phyloP scores from a whole-genome alignment of 2,888 invertebrate genomes.

The Quadroppia sp. region DNA sequence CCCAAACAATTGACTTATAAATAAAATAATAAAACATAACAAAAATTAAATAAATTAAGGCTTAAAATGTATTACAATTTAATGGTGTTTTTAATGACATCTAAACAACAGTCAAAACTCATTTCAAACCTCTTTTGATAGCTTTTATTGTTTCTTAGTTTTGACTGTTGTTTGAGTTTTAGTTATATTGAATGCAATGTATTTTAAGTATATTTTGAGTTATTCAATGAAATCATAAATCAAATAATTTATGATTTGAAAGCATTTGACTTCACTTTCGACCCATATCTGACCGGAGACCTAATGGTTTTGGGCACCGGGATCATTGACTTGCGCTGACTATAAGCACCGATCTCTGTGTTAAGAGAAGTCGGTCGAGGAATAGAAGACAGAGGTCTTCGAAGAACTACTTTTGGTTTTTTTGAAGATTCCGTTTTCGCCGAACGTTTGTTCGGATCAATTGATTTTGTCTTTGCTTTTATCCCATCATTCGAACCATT shows the following conservation, averaged over 20 bases:
- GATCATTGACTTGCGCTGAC: conserved; percentile 39
- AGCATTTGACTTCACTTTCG: conserved; percentile 7
- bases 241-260: too few relatives aligned
- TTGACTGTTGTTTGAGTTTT: too few relatives aligned
- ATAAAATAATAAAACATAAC: too few relatives aligned
- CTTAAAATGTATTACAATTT: background rate
- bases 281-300: background rate
- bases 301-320: conserved; percentile 41
- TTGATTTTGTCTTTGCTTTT: background rate
- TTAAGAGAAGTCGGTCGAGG: conserved; percentile 28
- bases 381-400: conserved; percentile 9
- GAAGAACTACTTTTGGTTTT: conserved; percentile 13
- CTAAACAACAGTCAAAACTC: too few relatives aligned
- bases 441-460: background rate
- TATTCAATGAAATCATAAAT: too few relatives aligned
- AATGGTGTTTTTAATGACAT: background rate
- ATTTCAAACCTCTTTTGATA: too few relatives aligned
- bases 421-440: background rate
- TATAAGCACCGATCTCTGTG: background rate
- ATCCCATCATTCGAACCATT: background rate
- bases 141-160: too few relatives aligned
- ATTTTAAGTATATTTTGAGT: too few relatives aligned
- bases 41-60: conserved; percentile 6
- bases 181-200: too few relatives aligned
- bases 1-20: too few relatives aligned